A percentile compares a stretch with the other conserved stretches of the same genome.
These are phyloP conservation scores for Pseudopodoces humilis DNA, from an alignment of 2,113 vertebrate species.

Conservation along the genomic window DNA sequence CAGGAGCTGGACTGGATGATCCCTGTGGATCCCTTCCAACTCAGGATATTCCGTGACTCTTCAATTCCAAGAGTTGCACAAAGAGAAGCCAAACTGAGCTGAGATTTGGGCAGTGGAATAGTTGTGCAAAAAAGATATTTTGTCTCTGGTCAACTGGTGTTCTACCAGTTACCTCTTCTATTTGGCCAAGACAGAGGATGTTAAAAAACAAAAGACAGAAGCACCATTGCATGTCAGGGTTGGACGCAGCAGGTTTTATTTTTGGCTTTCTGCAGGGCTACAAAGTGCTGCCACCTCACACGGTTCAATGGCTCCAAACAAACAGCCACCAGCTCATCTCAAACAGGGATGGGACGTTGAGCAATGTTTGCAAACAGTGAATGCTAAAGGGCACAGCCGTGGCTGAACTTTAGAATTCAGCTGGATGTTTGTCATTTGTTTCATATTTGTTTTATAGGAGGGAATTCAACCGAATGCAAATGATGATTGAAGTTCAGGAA, in stretches of 20 bases:
- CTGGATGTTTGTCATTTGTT: neutral
- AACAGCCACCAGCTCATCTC: neutral
- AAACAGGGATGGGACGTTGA: neutral
- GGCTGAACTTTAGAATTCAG: neutral
- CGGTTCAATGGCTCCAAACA: neutral
- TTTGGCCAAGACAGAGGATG: neutral
- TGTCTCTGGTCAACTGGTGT: neutral
- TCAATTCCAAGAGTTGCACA: neutral
- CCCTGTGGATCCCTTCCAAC: neutral
- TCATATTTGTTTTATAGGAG: neutral
- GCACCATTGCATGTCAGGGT: neutral
- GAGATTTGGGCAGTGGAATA: neutral
- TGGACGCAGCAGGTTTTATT: neutral
- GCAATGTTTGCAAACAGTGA: slow-evolving; percentile 37
- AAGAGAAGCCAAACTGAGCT: neutral
- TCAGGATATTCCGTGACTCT: neutral
- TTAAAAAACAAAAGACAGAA: neutral
- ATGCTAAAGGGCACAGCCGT: neutral
- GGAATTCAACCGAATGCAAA: neutral
- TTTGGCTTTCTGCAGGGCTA: neutral
- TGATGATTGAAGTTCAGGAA: neutral
- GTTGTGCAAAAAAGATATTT: neutral
- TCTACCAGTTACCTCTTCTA: neutral
- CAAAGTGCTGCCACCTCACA: neutral
- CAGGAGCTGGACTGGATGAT: accelerated